Base-by-base conservation (phyloP, 2,113 vertebrate genomes). In the Canis aureus region DNA sequence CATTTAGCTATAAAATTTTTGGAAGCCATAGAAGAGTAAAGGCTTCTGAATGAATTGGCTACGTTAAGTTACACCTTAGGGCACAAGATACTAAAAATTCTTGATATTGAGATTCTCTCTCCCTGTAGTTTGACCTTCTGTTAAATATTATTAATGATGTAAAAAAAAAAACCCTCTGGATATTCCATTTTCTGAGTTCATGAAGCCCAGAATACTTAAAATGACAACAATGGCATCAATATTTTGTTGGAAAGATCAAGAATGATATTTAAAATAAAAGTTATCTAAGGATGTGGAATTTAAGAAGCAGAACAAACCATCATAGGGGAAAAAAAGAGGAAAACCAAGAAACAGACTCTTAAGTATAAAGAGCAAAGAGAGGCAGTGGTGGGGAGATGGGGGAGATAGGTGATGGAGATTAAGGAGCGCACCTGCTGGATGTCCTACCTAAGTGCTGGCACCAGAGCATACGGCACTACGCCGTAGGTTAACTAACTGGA, bases 81-180 rank as follows among this genome's bases (percentile, higher is more conserved):
- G n/a, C 98, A 89, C 96, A 98, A 98, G 94, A 69, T 98, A 88
- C 74, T 98, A 97, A 97, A 97, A 98, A 83, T 88, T 82, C 97
- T 97, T 93, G 98, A n/a, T 86, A 69, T 3, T 43, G 25, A 98
- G 60, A 35, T 62, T 97, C 73, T 97, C 88, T 94, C 91, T 57
- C 9, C n/a, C 17, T 51, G 71, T 49, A 94, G 93, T 89, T 91
- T 86, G 98, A 96, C 95, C 22, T 96, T 20, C 7, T 83, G 97
- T 95, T 80, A 96, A 97, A 67, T 97, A 95, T 91, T 97, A 93
- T 22, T 74, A 69, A 64, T 96, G 96, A 97, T 82, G 97, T 96
- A 35, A 20, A 51, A 35, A 19, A 51, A 71, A 76, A 83, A n/a
- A 20, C 15, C n/a, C 78, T 96, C 74, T 89, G 60, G 96, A 32